Base-by-base conservation (phyloP, 1,140 invertebrate species). In the Anoplolepis gracilipes region DNA sequence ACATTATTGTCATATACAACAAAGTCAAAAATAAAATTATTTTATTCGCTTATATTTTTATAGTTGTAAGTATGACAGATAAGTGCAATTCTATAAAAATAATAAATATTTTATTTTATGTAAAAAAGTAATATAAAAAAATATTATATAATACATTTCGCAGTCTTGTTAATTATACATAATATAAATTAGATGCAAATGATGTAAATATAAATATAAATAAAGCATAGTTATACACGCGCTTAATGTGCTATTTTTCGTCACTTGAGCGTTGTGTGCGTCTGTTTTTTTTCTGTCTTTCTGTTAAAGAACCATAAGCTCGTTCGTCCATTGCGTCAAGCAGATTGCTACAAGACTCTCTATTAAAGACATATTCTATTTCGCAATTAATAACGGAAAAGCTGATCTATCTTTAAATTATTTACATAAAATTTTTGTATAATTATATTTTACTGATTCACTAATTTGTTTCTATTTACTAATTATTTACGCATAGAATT, bases 81-180 rank as follows among this genome's bases (percentile, higher is more conserved):
- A n/a, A 84, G 36, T 16, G 19, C 33, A 49, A 16, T 77, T 70
- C 28, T 81, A 88, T 61, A 90, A 87, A 92, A 91, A 92, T 87
- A 93, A 92, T 93, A 93, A 93, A 93, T 93, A 93, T 93, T 93
- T 93, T 93, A 92, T 93, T 92, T 93, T 92, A 88, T 93, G 92
- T 88, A 89, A 92, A 79, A 87, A 90, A 84, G 62, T 85, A 92
- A 92, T 91, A 87, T 81, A 70, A 72, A 69, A 67, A 61, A 73
- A 61, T 8, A 62, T 57, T 82, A 91, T 77, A 81, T 87, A 46
- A 86, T 92, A 93, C 90, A 93, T 67, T 92, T 85, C 73, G 77
- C 87, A 85, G 55, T 86, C 88, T 87, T 62, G 25, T 30, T 46
- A 75, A 42, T 79, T n/a, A 25, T 25, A 59, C 19, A 53, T 16